Conservation (phyloP, 64 coral and sea anemone genomes). For the Pachyseris speciosa region DNA sequence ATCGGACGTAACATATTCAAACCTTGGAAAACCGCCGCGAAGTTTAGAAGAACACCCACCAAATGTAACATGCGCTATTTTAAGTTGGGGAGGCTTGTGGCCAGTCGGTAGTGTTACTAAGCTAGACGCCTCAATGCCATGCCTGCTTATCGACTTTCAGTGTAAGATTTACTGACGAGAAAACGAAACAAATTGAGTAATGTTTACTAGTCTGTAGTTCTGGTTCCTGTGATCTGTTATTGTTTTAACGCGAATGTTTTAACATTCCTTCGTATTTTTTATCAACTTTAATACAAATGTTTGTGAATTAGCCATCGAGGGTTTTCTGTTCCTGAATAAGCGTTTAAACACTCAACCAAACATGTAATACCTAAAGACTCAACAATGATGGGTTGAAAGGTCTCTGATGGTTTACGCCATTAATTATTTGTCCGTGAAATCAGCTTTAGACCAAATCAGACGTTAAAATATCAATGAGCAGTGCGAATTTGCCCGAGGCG, state of each 20-base stretch:
- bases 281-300: not conserved
- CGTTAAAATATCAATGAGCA: not conserved
- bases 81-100: too few relatives aligned
- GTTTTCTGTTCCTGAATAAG: not conserved
- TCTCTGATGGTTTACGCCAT: not conserved
- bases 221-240: not conserved
- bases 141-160: not conserved
- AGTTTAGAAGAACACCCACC: not conserved
- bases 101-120: not conserved
- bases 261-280: not conserved
- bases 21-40: not conserved
- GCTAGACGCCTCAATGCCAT: not conserved
- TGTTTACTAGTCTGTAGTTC: not conserved
- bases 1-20: not conserved
- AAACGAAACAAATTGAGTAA: constrained; percentile 12
- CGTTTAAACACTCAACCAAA: not conserved
- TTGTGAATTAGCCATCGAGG: not conserved
- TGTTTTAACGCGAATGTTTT: constrained; percentile 14
- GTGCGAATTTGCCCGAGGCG: constrained; percentile 3
- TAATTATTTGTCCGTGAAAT: constrained; percentile 34
- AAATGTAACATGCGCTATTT: not conserved
- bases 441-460: constrained; percentile 31
- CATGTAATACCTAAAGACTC: not conserved
- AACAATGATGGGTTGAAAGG: not conserved
- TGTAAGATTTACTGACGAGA: not conserved